Evolutionary conservation across 2,113 vertebrate species (phyloP), one percentile per base, ranked within the genome.

Genomic region (Mastomys natalensis): DNA sequence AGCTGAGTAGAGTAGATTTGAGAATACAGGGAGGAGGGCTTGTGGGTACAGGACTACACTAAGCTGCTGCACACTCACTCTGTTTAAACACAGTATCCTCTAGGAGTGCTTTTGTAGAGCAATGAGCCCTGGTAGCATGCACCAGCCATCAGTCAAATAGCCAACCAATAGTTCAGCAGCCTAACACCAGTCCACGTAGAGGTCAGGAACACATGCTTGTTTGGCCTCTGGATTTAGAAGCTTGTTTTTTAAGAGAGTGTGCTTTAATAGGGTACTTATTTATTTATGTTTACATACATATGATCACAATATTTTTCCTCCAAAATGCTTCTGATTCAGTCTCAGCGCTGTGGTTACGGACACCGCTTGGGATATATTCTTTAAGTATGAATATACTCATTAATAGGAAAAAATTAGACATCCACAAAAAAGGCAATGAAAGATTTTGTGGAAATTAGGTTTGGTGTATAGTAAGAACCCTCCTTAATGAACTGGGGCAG

Each of bases 251-350:
- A 70, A 53, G 37, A 72, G 34, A 58, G 21, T 66, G 77, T 93
- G 62, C 77, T 90, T 90, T 94, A 94, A 43, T 86, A 73, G 26
- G 24, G 9, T 85, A 68, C 29, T 94, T 84, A 62, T n/a, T 93
- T 93, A n/a, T 84, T 64, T 64, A 62, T 40, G 40, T 51, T 81
- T 90, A n/a, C 89, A 82, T 93, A 24, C 62, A 29, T 17, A 31
- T 31, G 17, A 55, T 73, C 51, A 55, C 26, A 26, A 16, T 48
- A 16, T 43, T 74, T 43, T 73, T 43, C 21, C n/a, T 43, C 9
- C 62, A 68, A 11, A 26, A 66, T 70, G 45, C 34, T 55, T 40
- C 24, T 89, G n/a, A 51, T 53, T 89, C 51, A 58, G 37, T 55
- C 48, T 88, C 48, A 55, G 48, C 55, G 34, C 7, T 31, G 16